Evolutionary conservation across 2,888 invertebrate species (phyloP), one percentile per base, ranked within the genome.

Genomic region (Kryphioiulus occultus): DNA sequence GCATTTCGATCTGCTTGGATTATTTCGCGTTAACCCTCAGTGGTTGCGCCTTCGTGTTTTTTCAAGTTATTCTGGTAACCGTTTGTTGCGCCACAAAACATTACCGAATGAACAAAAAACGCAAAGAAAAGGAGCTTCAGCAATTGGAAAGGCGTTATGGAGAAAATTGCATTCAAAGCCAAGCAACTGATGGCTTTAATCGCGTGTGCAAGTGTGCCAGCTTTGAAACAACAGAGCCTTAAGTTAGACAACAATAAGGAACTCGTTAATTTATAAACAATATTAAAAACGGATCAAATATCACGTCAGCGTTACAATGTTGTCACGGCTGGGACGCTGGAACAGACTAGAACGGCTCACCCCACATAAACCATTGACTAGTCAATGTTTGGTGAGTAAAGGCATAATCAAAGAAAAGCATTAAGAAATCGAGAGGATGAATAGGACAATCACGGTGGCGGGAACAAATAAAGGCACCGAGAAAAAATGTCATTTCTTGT

Each of bases 1-100:
- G 87, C 17, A 89, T 88, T 19, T 86, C 87, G 26, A 88, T 89
- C n/a, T 90, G 90, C 78, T 88, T 90, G 86, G 89, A 90, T 68
- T 89, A 89, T 15, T 89, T 89, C 1, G 85, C 89, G 59, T 88
- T 90, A 83, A 89, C 89, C 47, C 82, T 89, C 10, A 87, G 89
- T 32, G 89, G 88, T 10, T 89, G 89, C 10, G 86, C 87, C 32
- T 89, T 89, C 32, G 88, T 90, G 83, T 44, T 89, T 17, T 84
- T 88, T 15, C 90, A 90, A 78, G 87, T 89, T 19, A 87, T 89
- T 17, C 88, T 89, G n/a, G 87, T 90, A 35, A 87, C 88, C 15
- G 87, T 88, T 19, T 89, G 89, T 53, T 83, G 89, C 35, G 87
- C 87, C 5, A 47, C 87, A 35, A 87, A 87, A 59, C 44, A 85